Percentiles rank a stretch among this genome's conserved stretches.
Conservation (phyloP, 1,140 invertebrate species). For the Cardiocondyla obscurior region DNA sequence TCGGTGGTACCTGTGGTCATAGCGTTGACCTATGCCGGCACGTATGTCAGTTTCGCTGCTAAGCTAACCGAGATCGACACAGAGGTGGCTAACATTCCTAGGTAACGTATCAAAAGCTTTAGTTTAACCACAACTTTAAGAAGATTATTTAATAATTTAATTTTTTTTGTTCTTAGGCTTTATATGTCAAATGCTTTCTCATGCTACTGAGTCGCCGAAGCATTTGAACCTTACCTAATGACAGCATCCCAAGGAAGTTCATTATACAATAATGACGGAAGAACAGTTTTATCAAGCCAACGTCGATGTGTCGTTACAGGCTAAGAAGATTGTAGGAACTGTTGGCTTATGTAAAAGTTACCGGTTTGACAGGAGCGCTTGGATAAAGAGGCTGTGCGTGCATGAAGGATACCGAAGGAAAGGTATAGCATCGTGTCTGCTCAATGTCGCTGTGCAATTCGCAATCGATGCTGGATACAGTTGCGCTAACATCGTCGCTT, state of each 20-base stretch:
- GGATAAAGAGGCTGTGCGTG: slow-evolving; percentile 84
- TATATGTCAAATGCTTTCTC: slow-evolving; percentile 84
- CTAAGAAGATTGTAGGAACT: slow-evolving; percentile 82
- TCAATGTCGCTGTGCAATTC: slow-evolving; percentile 83
- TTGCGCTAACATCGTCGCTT: slow-evolving; percentile 82
- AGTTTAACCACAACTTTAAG: not conserved
- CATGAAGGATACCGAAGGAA: slow-evolving; percentile 80
- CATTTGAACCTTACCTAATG: slow-evolving; percentile 77
- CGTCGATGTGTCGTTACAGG: slow-evolving; percentile 73
- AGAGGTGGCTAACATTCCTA: slow-evolving; percentile 81
- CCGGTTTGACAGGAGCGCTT: slow-evolving; percentile 82
- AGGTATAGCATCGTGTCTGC: slow-evolving; percentile 81
- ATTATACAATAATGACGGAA: slow-evolving; percentile 79
- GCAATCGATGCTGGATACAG: slow-evolving; percentile 83
- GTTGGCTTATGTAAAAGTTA: slow-evolving; percentile 81
- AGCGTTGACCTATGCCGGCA: slow-evolving; percentile 79
- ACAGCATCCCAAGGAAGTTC: slow-evolving; percentile 70
- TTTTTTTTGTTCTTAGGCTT: slow-evolving; percentile 69
- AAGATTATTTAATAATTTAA: not conserved
- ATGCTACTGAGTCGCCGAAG: slow-evolving; percentile 85
- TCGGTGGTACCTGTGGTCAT: slow-evolving; percentile 82
- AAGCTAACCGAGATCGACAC: slow-evolving; percentile 81
- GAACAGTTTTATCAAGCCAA: slow-evolving; percentile 75
- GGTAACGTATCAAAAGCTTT: slow-evolving; percentile 63
- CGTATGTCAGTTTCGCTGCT: slow-evolving; percentile 79